Base-by-base conservation (phyloP, 2,113 vertebrate species). In the Procapra przewalskii region DNA sequence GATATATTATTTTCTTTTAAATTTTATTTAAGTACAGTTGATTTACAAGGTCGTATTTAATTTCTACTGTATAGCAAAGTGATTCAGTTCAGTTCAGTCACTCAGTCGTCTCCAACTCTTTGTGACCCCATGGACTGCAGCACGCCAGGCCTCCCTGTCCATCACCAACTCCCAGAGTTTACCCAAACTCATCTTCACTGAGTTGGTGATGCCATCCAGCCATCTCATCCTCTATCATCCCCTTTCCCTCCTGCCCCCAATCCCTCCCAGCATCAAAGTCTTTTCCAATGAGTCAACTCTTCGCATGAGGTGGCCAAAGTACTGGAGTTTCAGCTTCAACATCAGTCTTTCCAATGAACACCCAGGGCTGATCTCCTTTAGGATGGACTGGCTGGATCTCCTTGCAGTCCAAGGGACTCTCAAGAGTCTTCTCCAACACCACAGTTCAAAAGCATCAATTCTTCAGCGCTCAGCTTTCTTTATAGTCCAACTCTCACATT, bases 401-500 rank as follows among this genome's bases (percentile, higher is more conserved):
- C 59, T 60, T 29, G 27, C 59, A 14, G 59, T 60, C 59, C 59
- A 67, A 2, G 64, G 64, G 2, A 67, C 33, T n/a, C 62, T 67
- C 16, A 67, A 67, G 64, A 67, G 33, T 67, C 64, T 67, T 36
- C 33, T 67, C 64, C 16, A 67, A n/a, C 64, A n/a, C 16, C 33
- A 5, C 64, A 67, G 8, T 67, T 67, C 64, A 67, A 67, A 67
- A 67, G 33, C 64, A 67, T 36, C 64, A 21, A 3, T 67, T 67
- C 64, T 67, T 67, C 8, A 0, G 64, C 0, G 1, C 33, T 67
- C 64, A 67, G 33, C 2, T 36, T 19, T 36, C 64, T 67, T n/a
- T 4, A 67, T 4, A 67, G 64, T 67, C 64, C 64, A 19, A 19
- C 64, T 36, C 33, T 67, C 64, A 36, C 17, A 67, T 67, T 16